phyloP scores from a whole-genome alignment of 2,113 vertebrate genomes.

The Microtus oregoni region DNA sequence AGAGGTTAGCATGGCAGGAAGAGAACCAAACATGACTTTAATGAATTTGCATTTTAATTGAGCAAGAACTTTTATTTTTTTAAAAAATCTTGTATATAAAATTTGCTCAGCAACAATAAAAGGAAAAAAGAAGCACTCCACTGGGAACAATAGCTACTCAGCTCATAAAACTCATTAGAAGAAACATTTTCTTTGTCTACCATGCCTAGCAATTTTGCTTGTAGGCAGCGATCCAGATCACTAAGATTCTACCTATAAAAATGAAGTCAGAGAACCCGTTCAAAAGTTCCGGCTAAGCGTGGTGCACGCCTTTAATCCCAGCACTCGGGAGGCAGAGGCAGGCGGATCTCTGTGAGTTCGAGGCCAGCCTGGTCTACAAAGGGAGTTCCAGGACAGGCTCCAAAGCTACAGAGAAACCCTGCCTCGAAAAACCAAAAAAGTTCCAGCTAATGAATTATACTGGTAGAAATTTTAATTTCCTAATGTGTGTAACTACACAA shows the following conservation, averaged over 20 bases:
- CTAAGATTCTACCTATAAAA: slow-evolving; percentile 66
- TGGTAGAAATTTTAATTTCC: slow-evolving; percentile 51
- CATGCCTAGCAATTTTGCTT: slow-evolving; percentile 66
- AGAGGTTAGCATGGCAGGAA: slow-evolving; percentile 28
- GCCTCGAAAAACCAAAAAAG: too few species aligned
- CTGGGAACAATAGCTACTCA: slow-evolving; percentile 74
- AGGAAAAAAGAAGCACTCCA: slow-evolving; percentile 50
- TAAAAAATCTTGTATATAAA: not conserved
- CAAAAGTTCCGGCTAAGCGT: not conserved
- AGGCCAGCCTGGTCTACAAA: too few species aligned
- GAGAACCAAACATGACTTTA: slow-evolving; percentile 69
- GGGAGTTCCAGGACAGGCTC: too few species aligned
- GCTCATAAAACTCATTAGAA: slow-evolving; percentile 76
- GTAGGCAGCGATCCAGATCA: slow-evolving; percentile 70
- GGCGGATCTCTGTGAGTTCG: too few species aligned
- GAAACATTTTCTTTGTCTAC: slow-evolving; percentile 72
- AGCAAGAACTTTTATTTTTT: slow-evolving; percentile 61
- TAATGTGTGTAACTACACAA: slow-evolving; percentile 12
- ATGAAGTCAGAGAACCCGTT: slow-evolving; percentile 45
- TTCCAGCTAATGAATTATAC: slow-evolving; percentile 51
- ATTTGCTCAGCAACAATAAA: slow-evolving; percentile 60
- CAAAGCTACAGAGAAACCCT: too few species aligned
- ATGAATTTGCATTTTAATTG: slow-evolving; percentile 74
- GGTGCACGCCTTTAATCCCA: too few species aligned
- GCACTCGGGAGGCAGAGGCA: too few species aligned